Evolutionary conservation across 2,797 vertebrate genomes (phyloP), one percentile per base, ranked within the genome.

Genomic region (Denticeps clupeoides): DNA sequence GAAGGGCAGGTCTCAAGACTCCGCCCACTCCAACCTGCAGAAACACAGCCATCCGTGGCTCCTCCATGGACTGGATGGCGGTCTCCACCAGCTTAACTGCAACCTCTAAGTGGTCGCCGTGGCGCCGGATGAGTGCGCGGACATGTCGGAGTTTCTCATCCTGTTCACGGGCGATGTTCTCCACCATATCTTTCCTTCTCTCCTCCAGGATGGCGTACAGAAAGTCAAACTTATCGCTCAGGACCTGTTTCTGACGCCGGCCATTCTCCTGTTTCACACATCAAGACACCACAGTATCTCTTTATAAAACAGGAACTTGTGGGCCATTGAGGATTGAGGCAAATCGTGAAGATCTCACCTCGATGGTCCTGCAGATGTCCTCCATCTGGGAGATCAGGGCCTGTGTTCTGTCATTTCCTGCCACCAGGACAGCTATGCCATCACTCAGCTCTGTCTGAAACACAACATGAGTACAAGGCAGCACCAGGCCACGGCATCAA

Each of bases 321-420:
- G n/a, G n/a, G n/a, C n/a, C n/a, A n/a, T n/a, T n/a, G n/a, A n/a
- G n/a, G n/a, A n/a, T n/a, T n/a, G n/a, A n/a, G n/a, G n/a, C n/a
- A n/a, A 22, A 7, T 47, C 32, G 11, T 25, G 22, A 19, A 40
- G 37, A 32, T 47, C 49, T 72, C 12, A 93, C 92, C 84, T 93
- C 85, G 0, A 89, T 70, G n/a, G 74, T 79, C 63, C 53, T 78
- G 74, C 88, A 89, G 64, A 85, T 82, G 41, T 87, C 82, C 49
- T 93, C 89, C 88, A 94, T 87, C 77, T 91, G 87, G 0, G 84
- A 76, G 74, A 93, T 85, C 63, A 88, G 71, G 0, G 82, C 83
- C 71, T 95, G 88, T 70, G 90, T 74, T 1, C 86, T 78, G 75
- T 95, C 91, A 0, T 93, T 94, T 18, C 83, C 85, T 0, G 88